A percentile compares a stretch with the other conserved stretches of the same genome.
phyloP scores from a whole-genome alignment of 2,113 vertebrate genomes.

The Bambusicola thoracicus region DNA sequence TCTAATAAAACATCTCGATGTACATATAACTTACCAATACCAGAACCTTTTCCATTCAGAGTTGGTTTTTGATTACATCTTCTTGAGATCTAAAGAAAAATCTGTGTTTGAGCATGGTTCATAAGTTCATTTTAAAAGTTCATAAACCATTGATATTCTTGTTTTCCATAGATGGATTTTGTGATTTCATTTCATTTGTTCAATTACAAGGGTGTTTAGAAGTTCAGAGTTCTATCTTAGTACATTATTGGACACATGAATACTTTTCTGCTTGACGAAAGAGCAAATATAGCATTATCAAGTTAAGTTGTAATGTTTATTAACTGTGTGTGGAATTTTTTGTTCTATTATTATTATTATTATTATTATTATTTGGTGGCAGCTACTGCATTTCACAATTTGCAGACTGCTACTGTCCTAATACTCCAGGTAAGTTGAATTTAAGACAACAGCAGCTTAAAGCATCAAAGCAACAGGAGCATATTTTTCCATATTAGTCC shows the following conservation, averaged over 20 bases:
- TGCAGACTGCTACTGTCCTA: background rate
- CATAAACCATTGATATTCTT: background rate
- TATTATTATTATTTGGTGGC: too few relatives aligned
- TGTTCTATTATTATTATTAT: background rate
- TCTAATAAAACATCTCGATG: background rate
- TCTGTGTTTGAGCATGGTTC: background rate
- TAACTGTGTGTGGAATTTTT: background rate
- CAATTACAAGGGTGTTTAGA: background rate
- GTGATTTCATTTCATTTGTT: background rate
- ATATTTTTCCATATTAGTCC: background rate
- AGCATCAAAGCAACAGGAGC: background rate
- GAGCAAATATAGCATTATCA: background rate
- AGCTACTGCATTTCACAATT: background rate
- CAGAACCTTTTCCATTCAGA: background rate
- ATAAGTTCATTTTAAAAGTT: background rate
- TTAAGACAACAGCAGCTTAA: constrained; percentile 6
- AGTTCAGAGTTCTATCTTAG: background rate
- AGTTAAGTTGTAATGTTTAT: background rate
- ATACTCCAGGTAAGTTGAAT: background rate
- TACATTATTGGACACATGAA: background rate
- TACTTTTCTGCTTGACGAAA: background rate
- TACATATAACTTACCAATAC: background rate
- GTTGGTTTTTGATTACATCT: background rate
- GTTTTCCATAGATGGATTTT: background rate
- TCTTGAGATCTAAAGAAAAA: constrained; percentile 16